Conservation (phyloP, 1,140 invertebrate genomes). For the Heliothis subflexa region DNA sequence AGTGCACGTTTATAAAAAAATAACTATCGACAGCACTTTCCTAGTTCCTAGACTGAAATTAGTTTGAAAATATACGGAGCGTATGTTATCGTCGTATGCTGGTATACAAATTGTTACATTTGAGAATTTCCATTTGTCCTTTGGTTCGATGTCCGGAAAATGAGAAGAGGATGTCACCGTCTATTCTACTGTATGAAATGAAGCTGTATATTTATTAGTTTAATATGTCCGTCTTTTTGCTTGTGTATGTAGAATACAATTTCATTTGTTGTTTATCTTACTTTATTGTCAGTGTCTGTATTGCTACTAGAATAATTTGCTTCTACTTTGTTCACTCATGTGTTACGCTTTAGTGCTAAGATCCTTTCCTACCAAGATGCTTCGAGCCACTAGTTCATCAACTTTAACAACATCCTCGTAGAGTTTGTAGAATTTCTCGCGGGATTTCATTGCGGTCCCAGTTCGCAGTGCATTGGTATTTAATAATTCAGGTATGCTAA, state of each 20-base stretch:
- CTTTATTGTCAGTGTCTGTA: constrained; percentile 8
- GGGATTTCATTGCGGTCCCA: constrained; percentile 8
- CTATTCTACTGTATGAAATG: constrained; percentile 26
- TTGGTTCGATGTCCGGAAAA: constrained; percentile 49
- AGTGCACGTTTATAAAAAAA: background rate
- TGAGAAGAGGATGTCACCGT: constrained; percentile 40
- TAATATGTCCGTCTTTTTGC: constrained; percentile 42
- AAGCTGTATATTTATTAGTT: constrained; percentile 45
- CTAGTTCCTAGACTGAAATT: constrained; percentile 13
- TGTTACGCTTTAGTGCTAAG: background rate
- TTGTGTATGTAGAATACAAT: background rate
- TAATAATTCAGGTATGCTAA: constrained; percentile 29
- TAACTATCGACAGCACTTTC: background rate
- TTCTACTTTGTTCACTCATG: background rate
- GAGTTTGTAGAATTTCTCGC: constrained; percentile 1
- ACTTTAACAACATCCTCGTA: constrained; percentile 28
- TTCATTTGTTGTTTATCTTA: constrained; percentile 19
- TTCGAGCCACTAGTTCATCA: constrained; percentile 1
- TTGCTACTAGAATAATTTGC: background rate
- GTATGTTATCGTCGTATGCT: constrained; percentile 27
- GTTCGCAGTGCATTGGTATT: constrained; percentile 21
- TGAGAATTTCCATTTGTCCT: constrained; percentile 48
- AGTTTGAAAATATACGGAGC: constrained; percentile 27
- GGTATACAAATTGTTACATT: constrained; percentile 43
- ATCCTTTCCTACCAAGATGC: background rate